Conservation (phyloP, 2,113 vertebrate genomes). For the Danio rerio region DNA sequence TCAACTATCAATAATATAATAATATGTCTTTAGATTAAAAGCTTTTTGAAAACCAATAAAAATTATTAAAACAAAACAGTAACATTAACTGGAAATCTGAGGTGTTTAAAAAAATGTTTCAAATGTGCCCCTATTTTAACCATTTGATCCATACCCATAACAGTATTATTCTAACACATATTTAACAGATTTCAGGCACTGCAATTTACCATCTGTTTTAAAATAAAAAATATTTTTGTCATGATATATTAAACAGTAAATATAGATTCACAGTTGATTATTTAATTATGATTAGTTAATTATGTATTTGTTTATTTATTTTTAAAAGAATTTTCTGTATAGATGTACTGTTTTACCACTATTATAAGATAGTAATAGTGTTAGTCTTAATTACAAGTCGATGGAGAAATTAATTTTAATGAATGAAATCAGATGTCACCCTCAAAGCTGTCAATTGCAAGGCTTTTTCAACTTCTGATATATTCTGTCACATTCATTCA, state of each 20-base stretch:
- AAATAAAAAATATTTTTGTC: neutral
- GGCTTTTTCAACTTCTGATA: constrained; percentile 1
- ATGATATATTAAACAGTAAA: neutral
- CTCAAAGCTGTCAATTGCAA: constrained; percentile 36
- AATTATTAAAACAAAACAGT: neutral
- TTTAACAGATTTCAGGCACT: neutral
- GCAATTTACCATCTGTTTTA: neutral
- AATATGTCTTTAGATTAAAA: neutral
- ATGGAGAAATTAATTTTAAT: neutral
- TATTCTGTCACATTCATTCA: constrained; percentile 7
- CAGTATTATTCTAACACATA: neutral
- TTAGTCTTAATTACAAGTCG: neutral
- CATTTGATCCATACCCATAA: neutral
- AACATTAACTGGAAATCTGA: neutral
- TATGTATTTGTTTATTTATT: neutral
- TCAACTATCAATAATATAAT: neutral
- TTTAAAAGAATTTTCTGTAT: neutral
- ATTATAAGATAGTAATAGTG: neutral
- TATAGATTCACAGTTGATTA: neutral
- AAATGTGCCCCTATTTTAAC: neutral
- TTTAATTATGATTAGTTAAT: no score
- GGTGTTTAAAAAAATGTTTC: neutral
- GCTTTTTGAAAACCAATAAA: neutral
- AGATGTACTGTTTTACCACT: neutral
- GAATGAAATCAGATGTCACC: neutral